These are phyloP conservation scores for Phrynosoma blainvillii DNA, from an alignment of 2,113 vertebrate species.

Conservation along the genomic window DNA sequence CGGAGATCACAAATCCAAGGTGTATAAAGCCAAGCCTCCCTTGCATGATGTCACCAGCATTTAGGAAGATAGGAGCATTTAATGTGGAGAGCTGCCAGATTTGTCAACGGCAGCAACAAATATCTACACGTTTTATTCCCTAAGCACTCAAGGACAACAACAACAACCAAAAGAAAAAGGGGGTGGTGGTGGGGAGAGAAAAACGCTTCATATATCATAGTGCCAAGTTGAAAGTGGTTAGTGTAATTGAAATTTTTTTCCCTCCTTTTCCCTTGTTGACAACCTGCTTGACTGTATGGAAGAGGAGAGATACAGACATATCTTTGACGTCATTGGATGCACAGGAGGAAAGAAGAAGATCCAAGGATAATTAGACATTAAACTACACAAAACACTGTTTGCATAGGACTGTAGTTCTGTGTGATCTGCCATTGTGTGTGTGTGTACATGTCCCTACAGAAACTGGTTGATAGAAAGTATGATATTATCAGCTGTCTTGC, in stretches of 20 bases:
- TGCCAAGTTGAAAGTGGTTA: conserved; percentile 2
- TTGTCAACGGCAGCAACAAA: conserved; percentile 8
- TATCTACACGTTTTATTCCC: conserved; percentile 12
- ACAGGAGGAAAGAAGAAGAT: not conserved
- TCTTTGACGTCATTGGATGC: conserved; percentile 22
- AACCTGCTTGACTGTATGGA: not conserved
- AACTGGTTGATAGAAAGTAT: not conserved
- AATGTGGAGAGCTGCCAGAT: not conserved
- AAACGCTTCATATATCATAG: conserved; percentile 9
- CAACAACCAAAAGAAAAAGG: not conserved
- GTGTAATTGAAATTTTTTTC: conserved; percentile 21
- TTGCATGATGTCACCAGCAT: not conserved
- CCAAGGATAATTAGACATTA: conserved; percentile 10
- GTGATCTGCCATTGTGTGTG: not conserved
- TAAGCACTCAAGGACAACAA: conserved; percentile 3
- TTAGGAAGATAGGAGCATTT: conserved; percentile 19
- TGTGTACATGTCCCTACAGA: too few species aligned
- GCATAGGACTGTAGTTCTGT: not conserved
- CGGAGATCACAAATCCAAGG: not conserved
- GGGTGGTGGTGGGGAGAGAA: not conserved
- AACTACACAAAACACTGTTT: not conserved
- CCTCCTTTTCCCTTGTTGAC: not conserved
- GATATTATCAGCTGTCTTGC: not conserved
- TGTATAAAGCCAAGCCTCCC: not conserved
- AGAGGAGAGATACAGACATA: not conserved